phyloP scores from a whole-genome alignment of 2,888 invertebrate genomes.

The Calephelis perditalis region DNA sequence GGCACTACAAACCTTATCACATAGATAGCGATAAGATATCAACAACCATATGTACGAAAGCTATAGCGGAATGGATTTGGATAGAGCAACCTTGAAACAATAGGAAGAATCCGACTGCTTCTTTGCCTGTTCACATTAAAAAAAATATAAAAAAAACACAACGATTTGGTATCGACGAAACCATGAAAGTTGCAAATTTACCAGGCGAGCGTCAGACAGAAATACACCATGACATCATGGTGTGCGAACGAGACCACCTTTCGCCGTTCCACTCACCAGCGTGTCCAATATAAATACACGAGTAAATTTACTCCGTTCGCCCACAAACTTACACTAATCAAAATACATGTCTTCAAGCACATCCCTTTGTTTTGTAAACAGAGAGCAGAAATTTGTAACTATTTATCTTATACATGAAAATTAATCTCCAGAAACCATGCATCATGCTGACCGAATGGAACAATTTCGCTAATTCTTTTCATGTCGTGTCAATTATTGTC shows the following conservation, averaged over 20 bases:
- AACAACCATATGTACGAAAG: background rate
- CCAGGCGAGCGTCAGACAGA: conserved; percentile 56
- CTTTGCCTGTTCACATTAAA: too few relatives aligned
- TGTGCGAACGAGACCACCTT: conserved; percentile 53
- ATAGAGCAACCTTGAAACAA: conserved; percentile 39
- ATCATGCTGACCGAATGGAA: too few relatives aligned
- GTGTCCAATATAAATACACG: conserved; percentile 54
- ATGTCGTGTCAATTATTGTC: too few relatives aligned
- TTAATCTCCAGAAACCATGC: too few relatives aligned
- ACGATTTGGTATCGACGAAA: too few relatives aligned
- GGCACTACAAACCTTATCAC: conserved; percentile 1
- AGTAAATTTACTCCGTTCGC: conserved; percentile 65
- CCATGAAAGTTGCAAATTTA: conserved; percentile 16
- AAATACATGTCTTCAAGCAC: conserved; percentile 31
- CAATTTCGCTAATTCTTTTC: too few relatives aligned
- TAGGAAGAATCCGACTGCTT: too few relatives aligned
- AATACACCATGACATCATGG: conserved; percentile 77
- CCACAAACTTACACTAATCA: conserved; percentile 35
- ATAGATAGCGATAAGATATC: background rate
- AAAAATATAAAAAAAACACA: too few relatives aligned
- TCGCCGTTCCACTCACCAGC: conserved; percentile 43
- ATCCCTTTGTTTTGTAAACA: conserved; percentile 30
- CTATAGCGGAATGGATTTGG: background rate
- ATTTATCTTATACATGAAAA: too few relatives aligned
- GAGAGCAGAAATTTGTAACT: too few relatives aligned